A percentile compares a stretch with the other conserved stretches of the same genome.
Evolutionary conservation across 2,113 vertebrate species (phyloP).

Genomic region (Shinisaurus crocodilurus): DNA sequence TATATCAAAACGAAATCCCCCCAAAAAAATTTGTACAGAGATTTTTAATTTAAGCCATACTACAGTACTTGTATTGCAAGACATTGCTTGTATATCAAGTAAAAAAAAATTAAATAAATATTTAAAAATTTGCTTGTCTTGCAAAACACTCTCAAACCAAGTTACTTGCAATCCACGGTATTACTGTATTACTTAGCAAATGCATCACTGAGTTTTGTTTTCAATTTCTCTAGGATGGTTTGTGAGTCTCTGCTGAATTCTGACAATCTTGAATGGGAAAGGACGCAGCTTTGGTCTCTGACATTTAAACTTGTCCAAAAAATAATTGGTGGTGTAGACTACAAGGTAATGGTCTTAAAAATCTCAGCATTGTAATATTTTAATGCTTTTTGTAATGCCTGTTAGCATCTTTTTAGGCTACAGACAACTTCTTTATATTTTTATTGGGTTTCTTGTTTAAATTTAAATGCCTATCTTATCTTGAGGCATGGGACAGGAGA

Average conservation of each 20-base stretch:
- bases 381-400: neutral
- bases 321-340: conserved; percentile 98
- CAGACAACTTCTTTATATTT: neutral
- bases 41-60: too few relatives aligned
- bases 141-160: too few relatives aligned
- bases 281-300: conserved; percentile 95
- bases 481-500: neutral
- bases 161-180: too few relatives aligned
- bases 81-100: too few relatives aligned
- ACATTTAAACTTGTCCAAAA: conserved; percentile 95
- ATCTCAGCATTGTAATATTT: neutral
- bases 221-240: conserved; percentile 86
- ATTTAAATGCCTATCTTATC: neutral
- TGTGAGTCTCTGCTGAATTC: conserved; percentile 94
- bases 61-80: too few relatives aligned
- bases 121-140: too few relatives aligned
- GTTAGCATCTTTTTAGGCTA: neutral
- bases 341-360: conserved; percentile 85
- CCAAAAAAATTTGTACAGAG: too few relatives aligned
- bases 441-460: neutral
- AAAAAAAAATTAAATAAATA: too few relatives aligned
- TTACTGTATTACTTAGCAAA: neutral
- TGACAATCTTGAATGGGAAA: conserved; percentile 94
- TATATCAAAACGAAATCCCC: too few relatives aligned
- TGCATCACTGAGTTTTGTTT: conserved; percentile 33